phyloP scores from a whole-genome alignment of 2,113 vertebrate genomes.

The Pristiophorus japonicus region DNA sequence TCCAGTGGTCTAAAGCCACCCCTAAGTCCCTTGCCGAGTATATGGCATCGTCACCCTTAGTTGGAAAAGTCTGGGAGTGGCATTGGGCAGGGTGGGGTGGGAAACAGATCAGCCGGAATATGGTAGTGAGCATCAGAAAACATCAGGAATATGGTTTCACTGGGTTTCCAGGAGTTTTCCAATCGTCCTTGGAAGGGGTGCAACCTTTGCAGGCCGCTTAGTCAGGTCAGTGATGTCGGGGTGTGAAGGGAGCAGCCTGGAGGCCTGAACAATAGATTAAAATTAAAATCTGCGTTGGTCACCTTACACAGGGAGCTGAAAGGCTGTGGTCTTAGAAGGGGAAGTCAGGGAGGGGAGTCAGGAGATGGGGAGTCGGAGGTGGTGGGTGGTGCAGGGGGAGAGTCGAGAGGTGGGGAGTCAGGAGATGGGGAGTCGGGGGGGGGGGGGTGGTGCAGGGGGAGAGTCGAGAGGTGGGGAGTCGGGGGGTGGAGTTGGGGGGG shows the following conservation, averaged over 20 bases:
- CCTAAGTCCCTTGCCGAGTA: not conserved
- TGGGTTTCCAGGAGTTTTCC: not conserved
- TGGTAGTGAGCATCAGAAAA: not conserved
- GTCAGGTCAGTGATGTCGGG: not conserved
- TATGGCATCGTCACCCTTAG: not conserved
- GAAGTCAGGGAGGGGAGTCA: too few species aligned
- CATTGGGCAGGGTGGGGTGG: not conserved
- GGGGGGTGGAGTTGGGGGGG: too few species aligned
- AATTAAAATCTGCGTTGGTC: not conserved
- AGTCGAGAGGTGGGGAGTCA: too few species aligned
- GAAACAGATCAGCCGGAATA: not conserved
- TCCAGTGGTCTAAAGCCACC: too few species aligned
- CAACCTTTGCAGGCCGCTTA: not conserved
- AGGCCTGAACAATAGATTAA: not conserved
- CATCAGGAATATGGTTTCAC: not conserved
- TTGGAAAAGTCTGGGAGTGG: not conserved
- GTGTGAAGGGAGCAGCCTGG: not conserved
- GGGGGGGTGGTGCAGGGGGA: too few species aligned
- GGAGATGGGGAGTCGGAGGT: too few species aligned
- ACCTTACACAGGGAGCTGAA: not conserved
- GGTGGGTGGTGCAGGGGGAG: accelerated
- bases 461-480: too few species aligned
- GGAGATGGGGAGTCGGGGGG: too few species aligned
- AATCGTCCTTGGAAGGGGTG: not conserved
- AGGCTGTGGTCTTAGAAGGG: not conserved